Evolutionary conservation across 2,113 vertebrate species (phyloP).

Genomic region (Ophiodon elongatus): DNA sequence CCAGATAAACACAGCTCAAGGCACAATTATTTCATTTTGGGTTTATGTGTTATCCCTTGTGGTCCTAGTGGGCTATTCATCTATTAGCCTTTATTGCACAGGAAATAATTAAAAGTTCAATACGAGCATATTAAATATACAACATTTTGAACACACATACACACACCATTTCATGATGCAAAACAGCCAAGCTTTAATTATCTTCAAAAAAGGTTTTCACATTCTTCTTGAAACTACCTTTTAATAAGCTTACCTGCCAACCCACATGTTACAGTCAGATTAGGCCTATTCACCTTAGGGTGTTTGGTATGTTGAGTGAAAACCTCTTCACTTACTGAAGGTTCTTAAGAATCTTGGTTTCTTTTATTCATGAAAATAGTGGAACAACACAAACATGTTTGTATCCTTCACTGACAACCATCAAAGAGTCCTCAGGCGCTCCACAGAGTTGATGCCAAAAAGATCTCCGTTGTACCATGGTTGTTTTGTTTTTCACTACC

Average conservation of each 20-base stretch:
- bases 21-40: constrained; percentile 13
- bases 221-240: background rate
- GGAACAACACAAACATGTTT: constrained; percentile 5
- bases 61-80: background rate
- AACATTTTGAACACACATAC: background rate
- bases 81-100: background rate
- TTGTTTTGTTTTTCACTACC: background rate
- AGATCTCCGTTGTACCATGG: background rate
- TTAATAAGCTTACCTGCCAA: background rate
- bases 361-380: background rate
- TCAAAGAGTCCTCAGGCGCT: background rate
- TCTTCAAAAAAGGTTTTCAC: background rate
- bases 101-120: background rate
- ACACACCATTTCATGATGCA: background rate
- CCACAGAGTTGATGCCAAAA: background rate
- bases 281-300: background rate
- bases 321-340: background rate
- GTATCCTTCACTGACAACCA: background rate
- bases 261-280: background rate
- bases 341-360: background rate
- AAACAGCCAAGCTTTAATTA: background rate
- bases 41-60: constrained; percentile 17
- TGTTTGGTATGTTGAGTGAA: background rate
- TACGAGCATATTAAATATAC: background rate
- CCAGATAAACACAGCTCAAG: constrained; percentile 28